phyloP scores from a whole-genome alignment of 23 tunicate species.

The Clavelina lepadiformis region DNA sequence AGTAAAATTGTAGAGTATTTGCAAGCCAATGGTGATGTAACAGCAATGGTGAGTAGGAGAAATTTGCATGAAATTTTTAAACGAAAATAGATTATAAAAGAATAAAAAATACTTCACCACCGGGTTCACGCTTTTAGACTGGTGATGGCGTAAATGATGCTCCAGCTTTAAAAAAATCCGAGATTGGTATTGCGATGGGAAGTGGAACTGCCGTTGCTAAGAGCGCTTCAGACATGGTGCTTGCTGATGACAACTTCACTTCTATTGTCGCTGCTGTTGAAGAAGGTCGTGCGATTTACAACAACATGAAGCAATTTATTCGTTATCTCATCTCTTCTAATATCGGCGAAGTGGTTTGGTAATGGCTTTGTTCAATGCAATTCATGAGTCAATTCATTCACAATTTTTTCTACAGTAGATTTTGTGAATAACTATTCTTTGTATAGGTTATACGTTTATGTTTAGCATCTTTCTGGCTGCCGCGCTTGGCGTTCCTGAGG shows the following conservation, averaged over 20 bases:
- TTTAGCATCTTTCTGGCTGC: conserved; percentile 97
- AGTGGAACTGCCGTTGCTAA: conserved; percentile 99
- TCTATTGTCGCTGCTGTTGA: conserved; percentile 99
- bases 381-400: too few species aligned
- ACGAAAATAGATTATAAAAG: not conserved
- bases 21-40: conserved; percentile 95
- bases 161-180: conserved; percentile 99
- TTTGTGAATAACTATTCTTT: too few species aligned
- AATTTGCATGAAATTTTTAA: not conserved
- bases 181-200: conserved; percentile 99
- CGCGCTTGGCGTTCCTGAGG: conserved; percentile 99
- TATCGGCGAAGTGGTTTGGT: conserved; percentile 99
- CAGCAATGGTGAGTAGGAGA: conserved; percentile 70
- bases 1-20: conserved; percentile 96
- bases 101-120: not conserved
- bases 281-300: conserved; percentile 99
- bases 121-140: conserved; percentile 36
- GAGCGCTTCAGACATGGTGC: conserved; percentile 99
- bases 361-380: conserved; percentile 1
- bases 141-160: conserved; percentile 99
- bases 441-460: too few species aligned
- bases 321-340: conserved; percentile 98
- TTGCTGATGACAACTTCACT: conserved; percentile 99
- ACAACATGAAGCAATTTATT: conserved; percentile 99
- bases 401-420: too few species aligned